Conservation (phyloP, 1,140 invertebrate species). For the Aplysia californica region DNA sequence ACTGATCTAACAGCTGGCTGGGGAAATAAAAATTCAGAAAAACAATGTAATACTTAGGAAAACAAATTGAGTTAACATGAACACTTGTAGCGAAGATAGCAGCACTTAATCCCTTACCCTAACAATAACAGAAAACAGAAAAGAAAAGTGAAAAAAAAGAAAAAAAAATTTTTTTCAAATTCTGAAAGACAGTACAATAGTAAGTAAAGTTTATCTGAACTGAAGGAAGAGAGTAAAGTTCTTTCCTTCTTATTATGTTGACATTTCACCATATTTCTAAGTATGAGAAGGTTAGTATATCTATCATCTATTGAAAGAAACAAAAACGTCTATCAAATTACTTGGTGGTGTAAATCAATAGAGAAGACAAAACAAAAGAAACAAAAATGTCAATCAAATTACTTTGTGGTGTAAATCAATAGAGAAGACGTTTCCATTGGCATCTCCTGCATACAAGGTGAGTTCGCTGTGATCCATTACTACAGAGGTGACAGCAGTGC, state of each 20-base stretch:
- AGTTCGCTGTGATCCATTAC: slow-evolving; percentile 14
- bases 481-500: slow-evolving; percentile 13
- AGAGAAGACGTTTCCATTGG: slow-evolving; percentile 19
- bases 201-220: too few relatives aligned
- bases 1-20: slow-evolving; percentile 7
- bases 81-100: background rate
- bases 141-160: too few relatives aligned
- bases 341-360: too few relatives aligned
- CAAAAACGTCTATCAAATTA: too few relatives aligned
- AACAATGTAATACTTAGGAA: background rate
- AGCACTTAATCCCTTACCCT: background rate
- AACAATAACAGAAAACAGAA: background rate
- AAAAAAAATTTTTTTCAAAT: too few relatives aligned
- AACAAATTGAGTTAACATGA: background rate
- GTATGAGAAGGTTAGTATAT: too few relatives aligned
- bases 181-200: too few relatives aligned
- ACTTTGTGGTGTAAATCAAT: slow-evolving; percentile 22
- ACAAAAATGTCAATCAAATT: background rate
- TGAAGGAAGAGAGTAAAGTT: too few relatives aligned
- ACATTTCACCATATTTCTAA: too few relatives aligned
- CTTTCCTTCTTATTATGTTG: too few relatives aligned
- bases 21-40: background rate
- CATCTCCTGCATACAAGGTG: slow-evolving; percentile 17
- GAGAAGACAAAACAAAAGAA: too few relatives aligned
- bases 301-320: too few relatives aligned